Percentiles rank a stretch among this genome's conserved stretches.
phyloP scores from a whole-genome alignment of 2,797 vertebrate species.

The Ciconia nigra region DNA sequence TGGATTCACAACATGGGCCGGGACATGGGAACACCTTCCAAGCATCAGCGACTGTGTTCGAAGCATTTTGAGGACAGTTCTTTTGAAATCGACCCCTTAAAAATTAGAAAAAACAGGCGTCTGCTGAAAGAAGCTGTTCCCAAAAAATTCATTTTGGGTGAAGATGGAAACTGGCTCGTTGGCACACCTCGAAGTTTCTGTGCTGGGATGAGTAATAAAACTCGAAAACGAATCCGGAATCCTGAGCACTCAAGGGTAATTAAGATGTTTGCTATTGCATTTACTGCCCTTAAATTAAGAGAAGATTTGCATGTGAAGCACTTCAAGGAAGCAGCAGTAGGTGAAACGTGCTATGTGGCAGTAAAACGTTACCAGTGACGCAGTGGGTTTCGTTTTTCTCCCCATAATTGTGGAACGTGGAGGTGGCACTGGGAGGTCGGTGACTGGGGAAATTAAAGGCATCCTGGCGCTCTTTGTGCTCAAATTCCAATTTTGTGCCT shows the following conservation, averaged over 20 bases:
- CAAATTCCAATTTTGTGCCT: not conserved
- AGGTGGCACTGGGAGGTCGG: not conserved
- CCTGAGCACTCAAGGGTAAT: not conserved
- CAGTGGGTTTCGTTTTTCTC: not conserved
- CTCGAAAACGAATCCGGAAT: not conserved
- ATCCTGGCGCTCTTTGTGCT: not conserved
- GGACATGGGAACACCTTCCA: not conserved
- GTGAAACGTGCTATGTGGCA: accelerated
- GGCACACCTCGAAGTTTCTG: accelerated
- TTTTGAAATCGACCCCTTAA: accelerated
- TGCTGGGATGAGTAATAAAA: accelerated
- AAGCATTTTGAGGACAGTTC: not conserved
- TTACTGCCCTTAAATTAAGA: not conserved
- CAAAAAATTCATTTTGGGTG: not conserved
- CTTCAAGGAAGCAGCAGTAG: not conserved
- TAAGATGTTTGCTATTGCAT: not conserved
- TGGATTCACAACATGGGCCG: not conserved
- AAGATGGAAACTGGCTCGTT: not conserved
- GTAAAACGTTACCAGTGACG: not conserved
- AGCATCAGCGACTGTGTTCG: not conserved
- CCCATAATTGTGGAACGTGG: too few relatives aligned
- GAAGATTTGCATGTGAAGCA: not conserved
- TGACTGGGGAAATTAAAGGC: not conserved
- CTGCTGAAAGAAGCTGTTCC: not conserved
- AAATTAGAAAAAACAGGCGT: accelerated